These are phyloP conservation scores for Hemithea aestivaria DNA, from an alignment of 2,888 invertebrate genomes.

Conservation along the genomic window DNA sequence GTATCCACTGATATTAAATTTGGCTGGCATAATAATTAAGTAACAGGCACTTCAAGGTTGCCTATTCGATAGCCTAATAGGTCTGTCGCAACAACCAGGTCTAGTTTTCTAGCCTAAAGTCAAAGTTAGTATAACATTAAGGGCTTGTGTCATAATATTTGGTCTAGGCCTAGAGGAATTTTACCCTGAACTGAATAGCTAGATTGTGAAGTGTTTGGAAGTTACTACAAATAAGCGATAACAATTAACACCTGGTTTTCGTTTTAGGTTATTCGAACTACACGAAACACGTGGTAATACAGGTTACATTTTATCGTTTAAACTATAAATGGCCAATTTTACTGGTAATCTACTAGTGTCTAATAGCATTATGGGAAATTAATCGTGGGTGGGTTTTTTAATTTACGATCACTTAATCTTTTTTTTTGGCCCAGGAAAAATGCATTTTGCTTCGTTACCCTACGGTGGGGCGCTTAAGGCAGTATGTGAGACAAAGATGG, in stretches of 20 bases:
- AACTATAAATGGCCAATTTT: no score
- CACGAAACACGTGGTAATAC: constrained; percentile 5
- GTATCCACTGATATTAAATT: constrained; percentile 50
- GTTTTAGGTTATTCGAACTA: constrained; percentile 9
- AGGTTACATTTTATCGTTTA: no score
- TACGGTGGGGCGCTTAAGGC: no score
- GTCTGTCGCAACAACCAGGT: constrained; percentile 55
- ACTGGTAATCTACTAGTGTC: no score
- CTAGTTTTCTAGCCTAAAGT: constrained; percentile 64
- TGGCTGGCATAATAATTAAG: constrained; percentile 77
- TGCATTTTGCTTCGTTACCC: no score
- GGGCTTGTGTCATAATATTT: constrained; percentile 61
- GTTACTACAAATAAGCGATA: constrained; percentile 16
- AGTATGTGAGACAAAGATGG: no score
- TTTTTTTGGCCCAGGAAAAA: no score
- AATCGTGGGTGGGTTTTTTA: no score
- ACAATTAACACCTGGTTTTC: constrained; percentile 23
- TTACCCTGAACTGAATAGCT: constrained; percentile 36
- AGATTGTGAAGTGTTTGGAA: constrained; percentile 15
- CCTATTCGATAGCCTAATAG: constrained; percentile 64
- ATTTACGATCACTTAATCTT: no score
- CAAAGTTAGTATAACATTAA: constrained; percentile 71
- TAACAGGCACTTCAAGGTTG: constrained; percentile 73
- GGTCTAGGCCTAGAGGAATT: constrained; percentile 48
- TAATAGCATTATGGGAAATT: no score